Base-by-base conservation (phyloP, 2,888 invertebrate genomes). In the Dasypolia templi region DNA sequence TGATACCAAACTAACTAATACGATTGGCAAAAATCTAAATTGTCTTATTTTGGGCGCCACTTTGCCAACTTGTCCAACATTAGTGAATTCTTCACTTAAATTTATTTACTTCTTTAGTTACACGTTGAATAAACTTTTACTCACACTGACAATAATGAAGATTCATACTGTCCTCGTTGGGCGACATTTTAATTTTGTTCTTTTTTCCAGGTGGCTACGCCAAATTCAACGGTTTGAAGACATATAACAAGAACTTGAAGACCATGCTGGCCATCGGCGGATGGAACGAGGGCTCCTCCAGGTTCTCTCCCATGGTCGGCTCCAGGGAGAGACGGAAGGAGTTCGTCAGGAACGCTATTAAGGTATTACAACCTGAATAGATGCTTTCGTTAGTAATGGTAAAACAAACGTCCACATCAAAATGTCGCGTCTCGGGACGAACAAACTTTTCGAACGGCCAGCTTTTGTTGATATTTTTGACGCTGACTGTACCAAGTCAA, bases 171-270 rank as follows among this genome's bases (percentile, higher is more conserved):
- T 55, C 55, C 32, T 39, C 68, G 0, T 64, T 64, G 51, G 77
- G 39, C 58, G 44, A 55, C 64, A 67, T 61, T 39, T 55, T 17
- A 26, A 46, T 3, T 19, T 26, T 14, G 2, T 11, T 26, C 1
- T 55, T 59, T 22, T 12, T 68, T 1, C 0, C 39, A 99, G 99
- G 99, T 92, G 99, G 99, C 59, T 99, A 99, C 93, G 98, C 99
- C 35, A 99, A 99, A 95, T 99, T 99, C 95, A 99, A 98, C 55
- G 99, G 99, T 0, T 96, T 99, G 76, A 99, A 99, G 95, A 98
- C 98, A 0, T 99, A 99, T 96, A 99, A 99, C 95, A 98, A 98
- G 92, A 97, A 98, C 82, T 93, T 99, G 90, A 99, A 99, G 95
- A 99, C 99, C 0, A 94, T 99, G 96, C 96, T 99, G 85, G 99